Evolutionary conservation across 2,888 invertebrate species (phyloP), one percentile per base, ranked within the genome.

Genomic region (Campoplex nolae): DNA sequence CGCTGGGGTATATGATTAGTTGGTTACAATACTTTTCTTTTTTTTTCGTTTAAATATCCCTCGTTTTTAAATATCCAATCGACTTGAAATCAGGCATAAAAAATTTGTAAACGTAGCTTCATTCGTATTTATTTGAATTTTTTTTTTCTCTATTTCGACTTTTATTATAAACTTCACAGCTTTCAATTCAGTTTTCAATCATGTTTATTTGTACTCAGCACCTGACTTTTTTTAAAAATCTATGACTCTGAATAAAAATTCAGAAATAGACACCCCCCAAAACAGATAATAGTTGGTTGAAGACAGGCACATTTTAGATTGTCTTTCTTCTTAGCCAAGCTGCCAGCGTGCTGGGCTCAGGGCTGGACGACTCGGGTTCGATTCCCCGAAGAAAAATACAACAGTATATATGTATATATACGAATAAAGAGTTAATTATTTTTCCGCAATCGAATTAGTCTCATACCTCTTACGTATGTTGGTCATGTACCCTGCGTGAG

Each of bases 1-100:
- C 45, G 78, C 65, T 65, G 82, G 86, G 67, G 62, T 88, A 85
- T 86, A 86, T 78, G 89, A 89, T 88, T 45, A 81, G 54, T 80
- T 80, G 86, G 86, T 80, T 54, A 86, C 83, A 83, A 45, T 23
- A 23, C 23, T 79, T 83, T 73, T 79, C 23, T 79, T 83, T 73
- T 79, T 86, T 86, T 81, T 70, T 75, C 67, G 28, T 75, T 65
- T 48, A 56, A 23, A 56, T 28, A 58, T 3, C 16, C 58, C 1
- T 38, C 16, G n/a, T n/a, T 4, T 38, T 77, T 81, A 13, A 32
- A 32, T n/a, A 0, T 6, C 6, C 7, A 7, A 13, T 11, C 32
- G 1, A 16, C 13, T 13, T 1, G 4, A 62, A 62, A 28, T 0
- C 23, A 23, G 75, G 70, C 58, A 18, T 67, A 1, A 81, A 42